Percentiles rank a stretch among this genome's conserved stretches.
Evolutionary conservation across 2,113 vertebrate species (phyloP).

Genomic region (Coptodon rendalli): DNA sequence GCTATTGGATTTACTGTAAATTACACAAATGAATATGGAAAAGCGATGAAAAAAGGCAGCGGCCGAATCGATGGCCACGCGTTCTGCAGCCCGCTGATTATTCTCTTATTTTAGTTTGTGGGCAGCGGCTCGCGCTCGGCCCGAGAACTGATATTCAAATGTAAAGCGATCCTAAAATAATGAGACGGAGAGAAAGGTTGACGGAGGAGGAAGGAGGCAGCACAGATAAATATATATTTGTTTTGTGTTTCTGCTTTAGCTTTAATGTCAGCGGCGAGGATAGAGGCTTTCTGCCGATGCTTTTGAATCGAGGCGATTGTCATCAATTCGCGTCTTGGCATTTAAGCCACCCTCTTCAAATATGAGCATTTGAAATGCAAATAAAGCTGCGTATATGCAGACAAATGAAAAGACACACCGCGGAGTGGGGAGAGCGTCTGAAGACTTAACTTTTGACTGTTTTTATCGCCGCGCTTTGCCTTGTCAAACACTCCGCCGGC

Average conservation of each 20-base stretch:
- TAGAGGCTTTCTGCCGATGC: slow-evolving; percentile 39
- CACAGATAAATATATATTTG: slow-evolving; percentile 58
- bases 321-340: slow-evolving; percentile 78
- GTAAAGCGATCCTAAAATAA: slow-evolving; percentile 66
- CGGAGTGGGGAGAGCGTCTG: slow-evolving; percentile 44
- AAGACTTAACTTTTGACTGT: slow-evolving; percentile 58
- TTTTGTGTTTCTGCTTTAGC: slow-evolving; percentile 67
- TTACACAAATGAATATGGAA: slow-evolving; percentile 76
- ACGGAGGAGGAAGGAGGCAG: slow-evolving; percentile 4
- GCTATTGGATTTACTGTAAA: slow-evolving; percentile 80
- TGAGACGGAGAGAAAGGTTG: slow-evolving; percentile 14
- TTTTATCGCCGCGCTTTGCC: slow-evolving; percentile 50
- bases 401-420: slow-evolving; percentile 67
- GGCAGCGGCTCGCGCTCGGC: slow-evolving; percentile 33
- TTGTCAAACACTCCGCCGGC: slow-evolving; percentile 48
- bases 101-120: slow-evolving; percentile 60
- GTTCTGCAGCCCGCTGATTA: slow-evolving; percentile 53
- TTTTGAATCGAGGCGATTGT: slow-evolving; percentile 71
- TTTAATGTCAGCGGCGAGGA: slow-evolving; percentile 72
- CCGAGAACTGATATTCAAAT: slow-evolving; percentile 62
- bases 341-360: slow-evolving; percentile 77
- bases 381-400: slow-evolving; percentile 68
- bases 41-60: slow-evolving; percentile 63
- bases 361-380: slow-evolving; percentile 79
- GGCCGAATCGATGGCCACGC: slow-evolving; percentile 57